Conservation (phyloP, 1,140 invertebrate genomes). For the Drosophila parabipectinata region DNA sequence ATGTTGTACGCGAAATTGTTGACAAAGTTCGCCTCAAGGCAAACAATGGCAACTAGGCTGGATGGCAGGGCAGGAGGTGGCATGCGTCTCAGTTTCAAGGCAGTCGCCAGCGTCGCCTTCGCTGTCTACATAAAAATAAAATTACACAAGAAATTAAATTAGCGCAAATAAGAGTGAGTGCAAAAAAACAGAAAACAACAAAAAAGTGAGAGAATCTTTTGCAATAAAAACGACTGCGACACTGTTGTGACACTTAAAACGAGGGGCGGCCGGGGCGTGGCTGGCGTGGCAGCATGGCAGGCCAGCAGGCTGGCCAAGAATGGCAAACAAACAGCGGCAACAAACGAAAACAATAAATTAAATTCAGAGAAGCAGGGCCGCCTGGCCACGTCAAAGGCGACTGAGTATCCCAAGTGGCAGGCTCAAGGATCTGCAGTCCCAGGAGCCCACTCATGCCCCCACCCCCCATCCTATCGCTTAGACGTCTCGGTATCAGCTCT, state of each 20-base stretch:
- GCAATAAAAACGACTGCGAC: constrained; percentile 75
- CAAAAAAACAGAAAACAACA: constrained; percentile 3
- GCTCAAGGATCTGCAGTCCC: constrained; percentile 52
- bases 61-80: neutral
- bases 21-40: constrained; percentile 81
- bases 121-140: constrained; percentile 78
- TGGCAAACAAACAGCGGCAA: constrained; percentile 33
- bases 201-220: constrained; percentile 39
- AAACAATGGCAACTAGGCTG: constrained; percentile 49
- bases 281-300: neutral
- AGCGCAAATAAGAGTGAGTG: constrained; percentile 70
- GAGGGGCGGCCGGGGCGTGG: constrained; percentile 4
- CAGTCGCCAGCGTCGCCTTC: constrained; percentile 49
- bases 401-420: constrained; percentile 47
- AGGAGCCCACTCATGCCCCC: constrained; percentile 26
- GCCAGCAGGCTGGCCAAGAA: neutral
- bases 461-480: neutral
- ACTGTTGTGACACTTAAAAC: constrained; percentile 73
- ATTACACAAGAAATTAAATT: constrained; percentile 82
- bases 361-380: constrained; percentile 62
- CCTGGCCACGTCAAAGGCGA: constrained; percentile 63
- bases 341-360: constrained; percentile 77
- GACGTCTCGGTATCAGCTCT: constrained; percentile 50
- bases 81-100: constrained; percentile 71
- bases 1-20: constrained; percentile 79